Percentiles rank a stretch among this genome's conserved stretches.
These are phyloP conservation scores for Selene dorsalis DNA, from an alignment of 2,797 vertebrate genomes.

Conservation along the genomic window DNA sequence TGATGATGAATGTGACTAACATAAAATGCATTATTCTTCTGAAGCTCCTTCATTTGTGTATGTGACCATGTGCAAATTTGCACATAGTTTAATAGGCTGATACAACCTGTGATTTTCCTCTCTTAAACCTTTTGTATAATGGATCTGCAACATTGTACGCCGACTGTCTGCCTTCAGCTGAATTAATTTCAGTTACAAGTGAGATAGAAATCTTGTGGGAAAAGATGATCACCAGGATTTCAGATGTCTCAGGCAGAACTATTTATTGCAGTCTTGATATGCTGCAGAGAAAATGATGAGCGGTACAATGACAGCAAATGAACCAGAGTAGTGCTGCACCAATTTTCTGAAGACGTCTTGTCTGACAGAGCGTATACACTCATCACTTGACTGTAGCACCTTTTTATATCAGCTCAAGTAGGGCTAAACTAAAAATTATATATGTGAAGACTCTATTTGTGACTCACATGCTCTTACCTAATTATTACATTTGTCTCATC, in stretches of 20 bases:
- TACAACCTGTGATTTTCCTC: background rate
- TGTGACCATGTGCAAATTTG: no score
- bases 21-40: background rate
- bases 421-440: background rate
- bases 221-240: no score
- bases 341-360: no score
- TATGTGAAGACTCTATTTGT: background rate
- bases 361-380: no score
- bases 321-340: no score
- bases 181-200: slow-evolving; percentile 2
- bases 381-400: no score
- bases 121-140: slow-evolving; percentile 3
- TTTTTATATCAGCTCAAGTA: background rate
- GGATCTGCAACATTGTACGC: background rate
- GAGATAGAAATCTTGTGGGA: no score
- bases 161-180: background rate
- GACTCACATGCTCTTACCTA: background rate
- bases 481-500: background rate
- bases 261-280: no score
- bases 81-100: background rate
- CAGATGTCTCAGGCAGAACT: no score
- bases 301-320: no score
- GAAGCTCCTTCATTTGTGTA: background rate
- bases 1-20: slow-evolving; percentile 8
- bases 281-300: no score